These are phyloP conservation scores for Hippocampus zosterae DNA, from an alignment of 2,113 vertebrate genomes.

Conservation along the genomic window DNA sequence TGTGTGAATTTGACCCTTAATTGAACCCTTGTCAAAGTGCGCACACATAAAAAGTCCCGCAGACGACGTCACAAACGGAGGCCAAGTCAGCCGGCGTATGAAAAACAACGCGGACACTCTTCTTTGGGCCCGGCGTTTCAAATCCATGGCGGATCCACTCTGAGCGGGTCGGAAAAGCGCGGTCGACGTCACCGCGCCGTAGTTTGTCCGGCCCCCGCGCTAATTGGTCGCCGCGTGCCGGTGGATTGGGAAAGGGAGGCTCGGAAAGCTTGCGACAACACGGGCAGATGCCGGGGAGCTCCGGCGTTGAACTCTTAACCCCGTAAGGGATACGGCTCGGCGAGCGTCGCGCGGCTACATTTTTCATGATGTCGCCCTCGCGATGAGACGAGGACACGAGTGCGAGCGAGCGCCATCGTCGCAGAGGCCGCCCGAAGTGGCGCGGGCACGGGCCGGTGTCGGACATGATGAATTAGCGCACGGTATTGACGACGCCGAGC, in stretches of 20 bases:
- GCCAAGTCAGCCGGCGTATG: slow-evolving; percentile 33
- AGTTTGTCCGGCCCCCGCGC: too few relatives aligned
- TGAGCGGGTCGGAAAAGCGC: not conserved
- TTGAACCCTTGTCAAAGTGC: not conserved
- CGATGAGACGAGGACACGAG: slow-evolving; percentile 7
- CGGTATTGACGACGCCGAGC: slow-evolving; percentile 11
- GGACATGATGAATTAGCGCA: too few relatives aligned
- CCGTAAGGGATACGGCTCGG: slow-evolving; percentile 57
- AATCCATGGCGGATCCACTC: slow-evolving; percentile 45
- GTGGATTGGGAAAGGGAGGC: too few relatives aligned
- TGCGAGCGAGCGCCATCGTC: not conserved
- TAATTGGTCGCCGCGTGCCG: too few relatives aligned
- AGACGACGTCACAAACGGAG: slow-evolving; percentile 37
- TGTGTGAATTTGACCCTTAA: not conserved
- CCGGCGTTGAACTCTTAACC: slow-evolving; percentile 65
- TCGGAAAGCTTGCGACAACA: slow-evolving; percentile 31
- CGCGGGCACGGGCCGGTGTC: too few relatives aligned
- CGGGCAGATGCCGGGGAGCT: slow-evolving; percentile 58
- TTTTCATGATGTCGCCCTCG: slow-evolving; percentile 43
- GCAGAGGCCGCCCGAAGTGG: not conserved
- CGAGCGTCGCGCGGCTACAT: slow-evolving; percentile 45
- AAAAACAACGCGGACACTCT: not conserved
- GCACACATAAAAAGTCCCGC: slow-evolving; percentile 28
- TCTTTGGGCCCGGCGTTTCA: slow-evolving; percentile 29
- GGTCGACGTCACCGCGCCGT: too few relatives aligned